phyloP scores from a whole-genome alignment of 2,888 invertebrate genomes.

The Tineola bisselliella region DNA sequence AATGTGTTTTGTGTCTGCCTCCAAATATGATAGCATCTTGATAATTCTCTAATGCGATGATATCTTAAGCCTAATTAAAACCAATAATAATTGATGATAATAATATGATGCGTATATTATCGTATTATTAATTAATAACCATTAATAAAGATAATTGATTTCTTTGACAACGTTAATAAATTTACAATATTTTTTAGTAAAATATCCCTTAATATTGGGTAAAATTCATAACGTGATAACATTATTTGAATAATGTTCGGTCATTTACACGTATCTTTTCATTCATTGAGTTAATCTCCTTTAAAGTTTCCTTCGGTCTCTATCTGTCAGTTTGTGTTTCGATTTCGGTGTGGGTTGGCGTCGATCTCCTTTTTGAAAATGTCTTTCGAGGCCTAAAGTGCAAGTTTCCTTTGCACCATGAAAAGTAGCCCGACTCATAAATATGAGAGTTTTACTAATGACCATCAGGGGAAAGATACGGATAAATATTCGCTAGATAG shows the following conservation, averaged over 20 bases:
- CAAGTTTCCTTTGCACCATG: constrained; percentile 28
- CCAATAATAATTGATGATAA: background rate
- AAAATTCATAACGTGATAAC: background rate
- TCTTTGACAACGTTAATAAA: background rate
- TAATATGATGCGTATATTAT: background rate
- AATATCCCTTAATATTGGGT: background rate
- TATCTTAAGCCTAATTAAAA: constrained; percentile 2
- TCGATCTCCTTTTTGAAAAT: constrained; percentile 36
- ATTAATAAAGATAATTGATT: background rate
- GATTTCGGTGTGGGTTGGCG: constrained; percentile 39
- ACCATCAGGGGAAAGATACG: constrained; percentile 55
- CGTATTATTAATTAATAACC: background rate
- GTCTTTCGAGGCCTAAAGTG: constrained; percentile 44
- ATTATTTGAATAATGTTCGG: background rate
- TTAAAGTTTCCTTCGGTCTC: background rate
- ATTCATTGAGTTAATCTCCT: constrained; percentile 5
- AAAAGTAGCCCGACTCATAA: constrained; percentile 63
- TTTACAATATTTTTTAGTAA: background rate
- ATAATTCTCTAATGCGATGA: background rate
- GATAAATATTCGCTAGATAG: constrained; percentile 63
- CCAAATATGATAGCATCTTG: background rate
- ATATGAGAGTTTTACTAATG: constrained; percentile 60
- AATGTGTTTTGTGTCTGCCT: background rate
- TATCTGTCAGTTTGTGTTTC: constrained; percentile 26
- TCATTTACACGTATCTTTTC: constrained; percentile 13